Conservation (phyloP, 2,113 vertebrate genomes). For the Addax nasomaculatus region DNA sequence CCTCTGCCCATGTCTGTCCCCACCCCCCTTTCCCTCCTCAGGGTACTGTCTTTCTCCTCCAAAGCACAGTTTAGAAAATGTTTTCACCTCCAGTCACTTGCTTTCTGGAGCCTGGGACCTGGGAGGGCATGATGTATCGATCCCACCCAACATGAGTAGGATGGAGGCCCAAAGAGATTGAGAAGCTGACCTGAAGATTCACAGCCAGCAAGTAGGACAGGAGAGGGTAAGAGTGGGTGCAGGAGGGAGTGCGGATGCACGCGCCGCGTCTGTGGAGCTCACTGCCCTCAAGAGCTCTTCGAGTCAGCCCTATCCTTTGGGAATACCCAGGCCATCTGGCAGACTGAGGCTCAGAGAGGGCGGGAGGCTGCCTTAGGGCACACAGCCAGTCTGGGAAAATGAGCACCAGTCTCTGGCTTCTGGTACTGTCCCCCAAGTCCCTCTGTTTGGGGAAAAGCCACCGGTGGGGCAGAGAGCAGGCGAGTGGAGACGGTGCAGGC, state of each 20-base stretch:
- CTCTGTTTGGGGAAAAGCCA: neutral
- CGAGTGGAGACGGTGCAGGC: neutral
- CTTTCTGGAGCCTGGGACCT: neutral
- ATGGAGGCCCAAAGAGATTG: neutral
- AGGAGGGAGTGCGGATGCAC: neutral
- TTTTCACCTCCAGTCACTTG: neutral
- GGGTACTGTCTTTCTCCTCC: neutral
- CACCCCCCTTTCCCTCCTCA: fast-evolving
- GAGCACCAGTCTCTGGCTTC: neutral
- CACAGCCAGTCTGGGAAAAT: neutral
- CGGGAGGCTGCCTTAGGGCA: neutral
- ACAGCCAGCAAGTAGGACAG: neutral
- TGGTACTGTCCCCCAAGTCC: neutral
- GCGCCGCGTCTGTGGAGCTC: neutral
- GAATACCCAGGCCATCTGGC: too few relatives aligned
- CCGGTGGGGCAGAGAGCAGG: neutral
- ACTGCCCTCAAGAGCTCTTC: neutral
- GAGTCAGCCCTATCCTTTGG: neutral
- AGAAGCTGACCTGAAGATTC: neutral
- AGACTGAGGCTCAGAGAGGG: neutral
- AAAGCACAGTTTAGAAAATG: neutral
- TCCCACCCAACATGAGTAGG: neutral
- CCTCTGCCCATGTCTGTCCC: neutral
- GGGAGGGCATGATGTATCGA: neutral
- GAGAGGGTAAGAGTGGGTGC: neutral